phyloP scores from a whole-genome alignment of 2,888 invertebrate species.

The Schrankia costaestrigalis region DNA sequence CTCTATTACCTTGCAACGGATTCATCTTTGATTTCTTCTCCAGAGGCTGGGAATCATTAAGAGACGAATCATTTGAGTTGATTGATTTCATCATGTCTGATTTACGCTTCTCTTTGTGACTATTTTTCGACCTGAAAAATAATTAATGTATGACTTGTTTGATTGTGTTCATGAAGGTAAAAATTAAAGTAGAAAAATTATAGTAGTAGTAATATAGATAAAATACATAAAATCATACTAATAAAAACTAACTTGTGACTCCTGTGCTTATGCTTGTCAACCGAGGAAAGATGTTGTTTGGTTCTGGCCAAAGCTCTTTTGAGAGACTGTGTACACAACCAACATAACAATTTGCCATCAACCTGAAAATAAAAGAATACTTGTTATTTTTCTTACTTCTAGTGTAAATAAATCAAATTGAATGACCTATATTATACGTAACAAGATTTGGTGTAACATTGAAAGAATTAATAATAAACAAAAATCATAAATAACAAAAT shows the following conservation, averaged over 20 bases:
- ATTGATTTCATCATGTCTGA: slow-evolving; percentile 71
- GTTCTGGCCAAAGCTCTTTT: slow-evolving; percentile 96
- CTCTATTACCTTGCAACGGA: slow-evolving; percentile 66
- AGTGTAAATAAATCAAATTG: not conserved
- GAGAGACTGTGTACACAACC: slow-evolving; percentile 96
- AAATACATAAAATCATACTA: no score
- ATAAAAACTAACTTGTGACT: slow-evolving; percentile 65
- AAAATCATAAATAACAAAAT: no score
- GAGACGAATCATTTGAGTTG: slow-evolving; percentile 55
- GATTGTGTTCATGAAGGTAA: no score
- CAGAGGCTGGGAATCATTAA: slow-evolving; percentile 63
- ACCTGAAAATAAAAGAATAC: slow-evolving; percentile 88
- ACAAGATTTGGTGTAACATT: no score
- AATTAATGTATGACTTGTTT: not conserved
- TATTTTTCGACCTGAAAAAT: slow-evolving; percentile 81
- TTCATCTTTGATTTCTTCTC: slow-evolving; percentile 73
- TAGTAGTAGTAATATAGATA: no score
- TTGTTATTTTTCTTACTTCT: slow-evolving; percentile 1
- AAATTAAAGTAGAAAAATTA: no score
- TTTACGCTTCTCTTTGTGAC: slow-evolving; percentile 82
- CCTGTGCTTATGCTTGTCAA: slow-evolving; percentile 78
- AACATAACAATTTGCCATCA: slow-evolving; percentile 96
- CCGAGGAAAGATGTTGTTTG: slow-evolving; percentile 87
- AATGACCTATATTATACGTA: no score
- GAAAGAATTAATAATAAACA: no score